A percentile compares a stretch with the other conserved stretches of the same genome.
Evolutionary conservation across 1,140 invertebrate genomes (phyloP).

Genomic region (Heliconius himera): DNA sequence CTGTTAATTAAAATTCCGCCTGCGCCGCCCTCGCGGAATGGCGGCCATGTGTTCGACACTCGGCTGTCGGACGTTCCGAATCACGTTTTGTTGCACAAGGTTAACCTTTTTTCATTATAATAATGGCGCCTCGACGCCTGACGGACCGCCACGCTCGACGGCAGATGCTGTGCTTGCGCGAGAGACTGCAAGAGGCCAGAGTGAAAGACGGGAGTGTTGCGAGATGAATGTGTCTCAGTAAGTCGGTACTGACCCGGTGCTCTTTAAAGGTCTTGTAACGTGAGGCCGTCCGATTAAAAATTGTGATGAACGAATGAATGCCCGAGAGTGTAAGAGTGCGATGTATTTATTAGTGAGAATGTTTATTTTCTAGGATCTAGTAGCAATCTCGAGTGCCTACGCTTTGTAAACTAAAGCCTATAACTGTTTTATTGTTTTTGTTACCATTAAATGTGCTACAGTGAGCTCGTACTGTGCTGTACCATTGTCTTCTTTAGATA

Average conservation of each 20-base stretch:
- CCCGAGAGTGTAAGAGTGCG: constrained; percentile 50
- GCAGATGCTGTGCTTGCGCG: constrained; percentile 63
- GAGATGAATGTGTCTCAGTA: constrained; percentile 59
- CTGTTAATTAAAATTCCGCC: constrained; percentile 82
- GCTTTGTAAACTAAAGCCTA: constrained; percentile 80
- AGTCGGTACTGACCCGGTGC: constrained; percentile 73
- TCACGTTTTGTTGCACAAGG: constrained; percentile 80
- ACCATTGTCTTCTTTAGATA: constrained; percentile 77
- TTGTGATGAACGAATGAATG: constrained; percentile 63
- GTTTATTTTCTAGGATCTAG: constrained; percentile 73
- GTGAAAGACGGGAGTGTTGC: constrained; percentile 56
- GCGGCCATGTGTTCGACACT: constrained; percentile 75
- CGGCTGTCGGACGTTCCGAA: constrained; percentile 75
- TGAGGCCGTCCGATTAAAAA: constrained; percentile 73
- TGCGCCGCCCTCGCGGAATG: constrained; percentile 80
- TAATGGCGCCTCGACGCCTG: constrained; percentile 59
- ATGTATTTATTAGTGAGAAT: constrained; percentile 81
- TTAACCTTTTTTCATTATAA: constrained; percentile 70
- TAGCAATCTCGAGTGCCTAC: constrained; percentile 82
- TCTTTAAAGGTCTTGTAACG: constrained; percentile 74
- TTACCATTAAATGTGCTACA: constrained; percentile 78
- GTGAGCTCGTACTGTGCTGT: constrained; percentile 73
- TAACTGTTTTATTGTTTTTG: constrained; percentile 78
- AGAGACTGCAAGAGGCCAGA: constrained; percentile 60
- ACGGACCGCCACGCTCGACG: constrained; percentile 60